Percentiles rank a stretch among this genome's conserved stretches.
Evolutionary conservation across 2,113 vertebrate species (phyloP).

Genomic region (Lophotis ruficrista): DNA sequence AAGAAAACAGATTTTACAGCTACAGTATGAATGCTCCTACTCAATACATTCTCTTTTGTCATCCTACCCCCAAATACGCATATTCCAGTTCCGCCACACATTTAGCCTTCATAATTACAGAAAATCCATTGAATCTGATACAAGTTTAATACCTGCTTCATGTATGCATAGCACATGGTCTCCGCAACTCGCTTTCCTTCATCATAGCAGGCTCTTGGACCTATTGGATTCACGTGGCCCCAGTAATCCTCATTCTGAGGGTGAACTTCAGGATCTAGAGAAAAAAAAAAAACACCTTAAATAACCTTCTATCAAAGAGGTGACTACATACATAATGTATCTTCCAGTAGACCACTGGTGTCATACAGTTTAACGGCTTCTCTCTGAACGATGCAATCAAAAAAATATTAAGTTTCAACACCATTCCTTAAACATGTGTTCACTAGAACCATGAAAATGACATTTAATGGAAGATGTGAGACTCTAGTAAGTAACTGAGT

Average conservation of each 20-base stretch:
- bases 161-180: slow-evolving; percentile 99
- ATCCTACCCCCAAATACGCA: background rate
- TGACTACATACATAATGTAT: background rate
- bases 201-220: slow-evolving; percentile 97
- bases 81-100: background rate
- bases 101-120: background rate
- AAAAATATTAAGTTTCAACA: background rate
- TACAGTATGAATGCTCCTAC: background rate
- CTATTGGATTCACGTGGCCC: slow-evolving; percentile 98
- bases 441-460: background rate
- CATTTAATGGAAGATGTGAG: background rate
- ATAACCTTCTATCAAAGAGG: background rate
- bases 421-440: background rate
- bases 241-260: slow-evolving; percentile 98
- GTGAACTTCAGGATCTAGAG: slow-evolving; percentile 94
- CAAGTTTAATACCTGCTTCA: slow-evolving; percentile 90
- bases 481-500: background rate
- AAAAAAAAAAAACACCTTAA: background rate
- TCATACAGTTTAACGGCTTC: background rate
- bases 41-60: background rate
- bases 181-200: slow-evolving; percentile 97
- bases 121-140: background rate
- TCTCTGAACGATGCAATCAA: background rate
- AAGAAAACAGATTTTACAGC: background rate
- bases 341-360: background rate